Base-by-base conservation (phyloP, 37 sponge, comb jelly and placozoan species). In the Axinella damicornis region DNA sequence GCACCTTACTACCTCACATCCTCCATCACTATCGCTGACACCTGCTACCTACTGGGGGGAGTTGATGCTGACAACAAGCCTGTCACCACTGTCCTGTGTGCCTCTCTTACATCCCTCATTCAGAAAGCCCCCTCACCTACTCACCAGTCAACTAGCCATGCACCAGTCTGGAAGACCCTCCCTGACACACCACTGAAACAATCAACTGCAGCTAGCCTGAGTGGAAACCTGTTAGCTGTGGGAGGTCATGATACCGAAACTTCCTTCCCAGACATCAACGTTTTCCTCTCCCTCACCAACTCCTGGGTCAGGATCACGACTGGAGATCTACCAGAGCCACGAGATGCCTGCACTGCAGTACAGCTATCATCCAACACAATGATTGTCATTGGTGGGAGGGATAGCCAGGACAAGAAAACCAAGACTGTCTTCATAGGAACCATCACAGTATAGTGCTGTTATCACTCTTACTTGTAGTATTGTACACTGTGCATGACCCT, bases 51-150 rank as follows among this genome's bases (percentile, higher is more conserved):
- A 24, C 77, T 85, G 40, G 85, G 85, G 19, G 85, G 85, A 21
- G 69, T 85, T 69, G 85, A 76, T 69, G 76, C 85, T 34, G 85
- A 85, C 9, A 77, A 85, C 57, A 68, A 77, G 2, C 85, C 85
- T 19, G 76, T 69, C 0, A 76, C 16, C 24, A 16, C 38, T 9
- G 77, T 76, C 28, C 67, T 85, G 40, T 57, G 32, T 14, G 76
- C 57, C 36, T 68, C 36, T 59, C 60, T 85, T 16, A 68, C 77
- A 4, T n/a, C 58, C 38, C 69, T 85, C 16, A 35, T 85, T 20
- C 69, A 85, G 24, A 69, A 85, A 20, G 69, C 85, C 33, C 59
- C 67, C 21, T 21, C 17, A 37, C 37, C 14, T 4, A 56, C 31
- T 24, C 35, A 59, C n/a, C 75, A 55, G 22, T 46, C 46, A 46